Evolutionary conservation across 1,140 invertebrate species (phyloP).

Genomic region (Anastrepha ludens): DNA sequence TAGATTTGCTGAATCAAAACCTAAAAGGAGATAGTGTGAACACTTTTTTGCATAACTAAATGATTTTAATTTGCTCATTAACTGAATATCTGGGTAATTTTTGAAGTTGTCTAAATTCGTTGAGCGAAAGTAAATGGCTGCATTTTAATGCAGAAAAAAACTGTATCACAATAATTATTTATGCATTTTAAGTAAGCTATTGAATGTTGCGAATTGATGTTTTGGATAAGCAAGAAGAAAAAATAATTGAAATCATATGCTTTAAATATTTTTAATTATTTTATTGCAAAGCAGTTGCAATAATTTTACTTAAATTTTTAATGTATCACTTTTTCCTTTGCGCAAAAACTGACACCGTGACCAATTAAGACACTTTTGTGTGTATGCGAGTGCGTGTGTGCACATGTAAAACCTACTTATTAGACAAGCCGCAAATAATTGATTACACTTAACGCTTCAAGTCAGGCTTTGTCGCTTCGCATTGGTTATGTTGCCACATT

Average conservation of each 20-base stretch:
- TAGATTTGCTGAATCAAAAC: too few species aligned
- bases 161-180: too few species aligned
- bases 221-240: neutral
- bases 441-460: constrained; percentile 10
- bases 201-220: neutral
- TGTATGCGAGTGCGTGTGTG: neutral
- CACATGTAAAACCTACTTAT: neutral
- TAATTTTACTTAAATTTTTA: neutral
- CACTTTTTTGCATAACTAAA: too few species aligned
- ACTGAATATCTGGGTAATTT: too few species aligned
- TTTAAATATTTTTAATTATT: too few species aligned
- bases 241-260: too few species aligned
- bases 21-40: too few species aligned
- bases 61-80: too few species aligned
- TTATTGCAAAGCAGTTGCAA: neutral
- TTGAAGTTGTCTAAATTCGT: too few species aligned
- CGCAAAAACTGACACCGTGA: constrained; percentile 8
- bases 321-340: neutral
- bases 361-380: constrained; percentile 3
- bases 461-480: neutral
- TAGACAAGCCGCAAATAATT: constrained; percentile 43
- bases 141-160: too few species aligned
- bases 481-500: neutral
- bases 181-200: neutral
- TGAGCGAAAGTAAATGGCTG: too few species aligned